Evolutionary conservation across 2,797 vertebrate species (phyloP).

Genomic region (Poecile montanus): DNA sequence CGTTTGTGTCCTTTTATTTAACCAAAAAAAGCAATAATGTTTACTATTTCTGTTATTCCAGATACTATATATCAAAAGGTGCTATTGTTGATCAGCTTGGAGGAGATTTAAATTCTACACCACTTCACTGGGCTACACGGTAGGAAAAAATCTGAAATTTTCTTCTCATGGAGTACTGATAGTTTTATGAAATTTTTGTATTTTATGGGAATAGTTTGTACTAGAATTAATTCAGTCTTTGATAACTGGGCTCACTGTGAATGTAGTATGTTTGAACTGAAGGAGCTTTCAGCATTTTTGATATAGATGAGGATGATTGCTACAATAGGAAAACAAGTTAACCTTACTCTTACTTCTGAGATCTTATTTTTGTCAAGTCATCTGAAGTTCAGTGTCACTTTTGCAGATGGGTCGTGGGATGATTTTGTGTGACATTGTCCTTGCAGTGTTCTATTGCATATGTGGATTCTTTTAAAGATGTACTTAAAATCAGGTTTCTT

Average conservation of each 20-base stretch:
- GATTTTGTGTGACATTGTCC: background rate
- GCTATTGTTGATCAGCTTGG: conserved; percentile 97
- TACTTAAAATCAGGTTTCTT: background rate
- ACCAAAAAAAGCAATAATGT: background rate
- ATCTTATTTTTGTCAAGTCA: background rate
- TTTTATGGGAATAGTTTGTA: background rate
- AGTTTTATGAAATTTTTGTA: background rate
- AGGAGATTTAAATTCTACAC: conserved; percentile 98
- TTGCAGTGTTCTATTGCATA: background rate
- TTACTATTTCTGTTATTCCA: conserved; percentile 66
- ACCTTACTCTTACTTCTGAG: background rate
- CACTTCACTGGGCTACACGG: conserved; percentile 99
- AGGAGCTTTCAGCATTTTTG: background rate
- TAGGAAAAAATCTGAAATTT: conserved; percentile 62
- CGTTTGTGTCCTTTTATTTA: background rate
- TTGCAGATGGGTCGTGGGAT: background rate
- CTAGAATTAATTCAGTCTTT: background rate
- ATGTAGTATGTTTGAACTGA: background rate
- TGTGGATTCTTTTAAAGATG: background rate
- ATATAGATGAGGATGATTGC: background rate
- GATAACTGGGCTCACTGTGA: background rate
- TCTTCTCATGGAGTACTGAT: background rate
- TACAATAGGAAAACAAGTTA: background rate
- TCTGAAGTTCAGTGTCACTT: background rate
- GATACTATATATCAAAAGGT: conserved; percentile 99